Percentiles rank a stretch among this genome's conserved stretches.
phyloP scores from a whole-genome alignment of 2,113 vertebrate species.

The Empidonax traillii region DNA sequence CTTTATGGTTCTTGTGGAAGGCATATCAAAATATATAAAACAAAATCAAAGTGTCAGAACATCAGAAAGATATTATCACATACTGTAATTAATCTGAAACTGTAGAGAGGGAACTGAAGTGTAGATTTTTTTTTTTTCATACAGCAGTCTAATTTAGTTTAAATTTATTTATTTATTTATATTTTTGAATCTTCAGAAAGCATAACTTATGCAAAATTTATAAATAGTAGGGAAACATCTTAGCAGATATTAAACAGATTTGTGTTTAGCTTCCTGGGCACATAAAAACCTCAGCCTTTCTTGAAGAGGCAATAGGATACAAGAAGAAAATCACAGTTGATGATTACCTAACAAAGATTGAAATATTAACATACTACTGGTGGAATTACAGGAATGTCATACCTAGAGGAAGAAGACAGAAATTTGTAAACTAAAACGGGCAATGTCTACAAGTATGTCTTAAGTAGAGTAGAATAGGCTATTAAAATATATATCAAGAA shows the following conservation, averaged over 20 bases:
- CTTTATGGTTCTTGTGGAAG: not conserved
- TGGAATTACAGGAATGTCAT: not conserved
- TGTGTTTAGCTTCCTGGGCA: not conserved
- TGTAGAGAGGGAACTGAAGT: not conserved
- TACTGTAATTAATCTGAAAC: not conserved
- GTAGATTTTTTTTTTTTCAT: not conserved
- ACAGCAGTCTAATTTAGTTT: not conserved
- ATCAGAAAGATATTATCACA: not conserved
- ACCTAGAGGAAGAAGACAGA: not conserved
- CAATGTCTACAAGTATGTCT: not conserved
- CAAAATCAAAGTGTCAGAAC: not conserved
- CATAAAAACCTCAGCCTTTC: not conserved
- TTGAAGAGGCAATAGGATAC: not conserved
- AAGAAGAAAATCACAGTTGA: not conserved
- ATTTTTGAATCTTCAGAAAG: not conserved
- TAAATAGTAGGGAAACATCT: not conserved
- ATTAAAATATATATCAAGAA: not conserved
- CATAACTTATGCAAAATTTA: not conserved
- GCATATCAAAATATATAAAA: conserved; percentile 7
- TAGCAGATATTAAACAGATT: not conserved
- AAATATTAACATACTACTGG: not conserved
- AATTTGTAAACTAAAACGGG: not conserved
- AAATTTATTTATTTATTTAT: not conserved
- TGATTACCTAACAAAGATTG: not conserved
- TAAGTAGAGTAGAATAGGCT: not conserved